Conservation (phyloP, 2,113 vertebrate genomes). For the Acrocephalus kingi region DNA sequence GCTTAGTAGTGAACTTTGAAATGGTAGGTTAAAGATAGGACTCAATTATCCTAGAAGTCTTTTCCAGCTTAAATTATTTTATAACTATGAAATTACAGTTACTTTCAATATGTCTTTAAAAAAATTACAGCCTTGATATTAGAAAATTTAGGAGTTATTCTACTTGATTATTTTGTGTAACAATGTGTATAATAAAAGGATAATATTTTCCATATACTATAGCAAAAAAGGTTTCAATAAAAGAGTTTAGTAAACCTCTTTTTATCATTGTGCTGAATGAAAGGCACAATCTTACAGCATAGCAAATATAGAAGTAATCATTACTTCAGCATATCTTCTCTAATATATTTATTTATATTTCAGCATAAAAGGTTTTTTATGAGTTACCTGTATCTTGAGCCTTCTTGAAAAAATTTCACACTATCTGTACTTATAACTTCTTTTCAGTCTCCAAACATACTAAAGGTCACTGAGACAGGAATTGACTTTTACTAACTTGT, state of each 20-base stretch:
- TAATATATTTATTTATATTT: background rate
- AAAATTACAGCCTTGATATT: background rate
- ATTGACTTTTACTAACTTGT: background rate
- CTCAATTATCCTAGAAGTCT: background rate
- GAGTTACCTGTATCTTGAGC: background rate
- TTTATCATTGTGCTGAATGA: background rate
- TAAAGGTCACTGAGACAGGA: background rate
- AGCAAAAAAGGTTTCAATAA: background rate
- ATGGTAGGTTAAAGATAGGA: background rate
- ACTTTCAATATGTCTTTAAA: background rate
- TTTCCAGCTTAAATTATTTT: background rate
- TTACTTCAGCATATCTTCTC: background rate
- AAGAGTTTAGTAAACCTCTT: background rate
- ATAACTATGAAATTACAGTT: background rate
- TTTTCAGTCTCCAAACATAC: background rate
- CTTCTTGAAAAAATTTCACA: background rate
- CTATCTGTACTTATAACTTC: background rate
- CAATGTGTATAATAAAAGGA: background rate
- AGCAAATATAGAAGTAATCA: background rate
- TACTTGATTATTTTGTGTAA: background rate
- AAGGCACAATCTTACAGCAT: background rate
- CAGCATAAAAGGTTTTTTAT: background rate
- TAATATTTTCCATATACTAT: background rate
- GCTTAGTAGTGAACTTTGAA: background rate
- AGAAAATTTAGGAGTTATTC: background rate